Conservation (phyloP, 2,113 vertebrate genomes). For the Notothenia coriiceps region DNA sequence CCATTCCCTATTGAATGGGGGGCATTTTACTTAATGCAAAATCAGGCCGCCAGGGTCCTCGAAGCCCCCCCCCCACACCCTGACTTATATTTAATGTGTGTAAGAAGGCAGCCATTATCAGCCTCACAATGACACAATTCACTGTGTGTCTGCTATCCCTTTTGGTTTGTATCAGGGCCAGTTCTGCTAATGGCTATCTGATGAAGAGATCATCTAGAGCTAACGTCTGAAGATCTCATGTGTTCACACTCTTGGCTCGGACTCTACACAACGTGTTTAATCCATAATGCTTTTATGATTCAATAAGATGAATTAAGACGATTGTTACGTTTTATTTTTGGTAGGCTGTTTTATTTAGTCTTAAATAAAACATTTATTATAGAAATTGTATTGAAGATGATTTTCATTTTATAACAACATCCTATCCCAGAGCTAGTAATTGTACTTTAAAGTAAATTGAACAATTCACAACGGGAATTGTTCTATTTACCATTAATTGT, state of each 20-base stretch:
- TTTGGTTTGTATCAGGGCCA: conserved; percentile 67
- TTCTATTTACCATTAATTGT: no score
- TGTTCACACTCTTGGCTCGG: conserved; percentile 12
- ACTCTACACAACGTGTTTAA: conserved; percentile 25
- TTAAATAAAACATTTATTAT: neutral
- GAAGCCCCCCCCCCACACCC: conserved; percentile 56
- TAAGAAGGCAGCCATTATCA: conserved; percentile 79
- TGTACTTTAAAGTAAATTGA: neutral
- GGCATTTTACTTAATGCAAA: conserved; percentile 79
- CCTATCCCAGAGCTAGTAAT: neutral
- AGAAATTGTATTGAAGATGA: neutral
- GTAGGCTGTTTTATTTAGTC: neutral
- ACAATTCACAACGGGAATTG: neutral
- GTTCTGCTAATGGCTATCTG: conserved; percentile 60
- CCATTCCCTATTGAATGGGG: conserved; percentile 74
- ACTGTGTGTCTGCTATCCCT: conserved; percentile 66
- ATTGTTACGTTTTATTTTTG: neutral
- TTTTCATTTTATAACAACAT: neutral
- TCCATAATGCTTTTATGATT: conserved; percentile 3
- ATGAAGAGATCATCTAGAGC: conserved; percentile 67
- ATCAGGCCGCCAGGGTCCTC: conserved; percentile 71
- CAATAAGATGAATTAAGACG: neutral
- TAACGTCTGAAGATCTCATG: conserved; percentile 46
- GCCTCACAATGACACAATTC: conserved; percentile 79
- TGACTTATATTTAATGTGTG: conserved; percentile 69